Base-by-base conservation (phyloP, 2,888 invertebrate genomes). In the Caenorhabditis angaria region DNA sequence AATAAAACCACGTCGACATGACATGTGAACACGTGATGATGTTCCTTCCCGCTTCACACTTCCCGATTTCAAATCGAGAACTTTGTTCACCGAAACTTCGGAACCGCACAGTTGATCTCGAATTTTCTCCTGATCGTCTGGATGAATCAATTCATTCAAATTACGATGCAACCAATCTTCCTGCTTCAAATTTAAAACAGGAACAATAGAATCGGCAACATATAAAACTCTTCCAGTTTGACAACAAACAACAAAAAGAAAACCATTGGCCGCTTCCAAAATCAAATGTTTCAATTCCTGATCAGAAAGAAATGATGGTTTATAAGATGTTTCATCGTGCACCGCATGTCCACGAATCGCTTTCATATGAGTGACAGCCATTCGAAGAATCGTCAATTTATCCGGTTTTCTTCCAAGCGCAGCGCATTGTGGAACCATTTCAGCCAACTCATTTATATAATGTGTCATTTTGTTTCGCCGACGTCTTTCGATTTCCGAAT, bases 351-450 rank as follows among this genome's bases (percentile, higher is more conserved):
- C 80, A 12, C 80, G 64, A 59, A 97, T 91, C 63, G 94, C 94
- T 90, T 97, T 97, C 97, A 99, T 99, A 89, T 99, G 97, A 24
- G 97, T 95, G 70, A 99, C 97, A 57, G 99, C 97, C 97, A 99
- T 97, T 87, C 99, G 92, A 75, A 99, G 91, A 88, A 99, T 97
- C 85, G 97, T 99, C 78, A 99, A 92, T 90, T 99, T 99, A 91
- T 99, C 99, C 60, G 97, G 97, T 89, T 99, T 99, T 82, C 97
- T 92, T 65, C 97, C 97, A 82, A 97, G 91, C 57, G 97, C 95
- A 88, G 94, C 95, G 62, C 82, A 82, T 68, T 97, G 96, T 87
- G 97, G 97, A 88, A 97, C 97, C 97, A 99, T 97, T 90, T 97
- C 97, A 82, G 96, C 97, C 85, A 99, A 91, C 91, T 99, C 97